Evolutionary conservation across 1,140 invertebrate genomes (phyloP), one percentile per base, ranked within the genome.

Genomic region (Lamellibrachia luymesi): DNA sequence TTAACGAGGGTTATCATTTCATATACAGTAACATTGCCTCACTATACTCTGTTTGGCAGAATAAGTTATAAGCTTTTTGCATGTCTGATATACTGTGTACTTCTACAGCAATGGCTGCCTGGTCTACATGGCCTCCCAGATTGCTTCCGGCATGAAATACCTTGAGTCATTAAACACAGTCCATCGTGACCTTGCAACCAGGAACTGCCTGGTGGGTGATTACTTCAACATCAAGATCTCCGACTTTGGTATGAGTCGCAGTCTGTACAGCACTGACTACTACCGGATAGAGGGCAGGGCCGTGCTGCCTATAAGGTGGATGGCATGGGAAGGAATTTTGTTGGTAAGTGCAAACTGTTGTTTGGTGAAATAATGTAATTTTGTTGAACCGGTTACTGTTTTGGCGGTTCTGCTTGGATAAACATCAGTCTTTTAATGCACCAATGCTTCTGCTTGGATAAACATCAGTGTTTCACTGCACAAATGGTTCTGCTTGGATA

Each of bases 161-260:
- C 97, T 98, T 95, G 98, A 98, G 96, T 97, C 97, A 50, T 96
- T 98, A 94, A 98, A 98, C 96, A 97, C 98, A 96, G 97, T 98
- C 89, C 98, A 98, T 96, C 97, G 97, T 94, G 98, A 98, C 96
- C 96, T 98, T 93, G 97, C 98, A 56, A 97, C 98, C 2, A 92
- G 98, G 94, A 98, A 99, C 96, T 98, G 98, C 95, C 96, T 99
- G 50, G 97, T 99, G 90, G 98, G 98, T 90, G 98, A 98, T 95
- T 97, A 97, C 92, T 98, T 98, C 96, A 97, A 98, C 94, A 97
- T 98, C 93, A 98, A 98, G 97, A 98, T 99, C 94, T 98, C 98
- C 92, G 98, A 99, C 96, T 98, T 98, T 96, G 98, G 98, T n/a
- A 98, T 98, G 52, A 98, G 98, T 96, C 98, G 98, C 95, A 98